Conservation (phyloP, 1,140 invertebrate genomes). For the Philaenus spumarius region DNA sequence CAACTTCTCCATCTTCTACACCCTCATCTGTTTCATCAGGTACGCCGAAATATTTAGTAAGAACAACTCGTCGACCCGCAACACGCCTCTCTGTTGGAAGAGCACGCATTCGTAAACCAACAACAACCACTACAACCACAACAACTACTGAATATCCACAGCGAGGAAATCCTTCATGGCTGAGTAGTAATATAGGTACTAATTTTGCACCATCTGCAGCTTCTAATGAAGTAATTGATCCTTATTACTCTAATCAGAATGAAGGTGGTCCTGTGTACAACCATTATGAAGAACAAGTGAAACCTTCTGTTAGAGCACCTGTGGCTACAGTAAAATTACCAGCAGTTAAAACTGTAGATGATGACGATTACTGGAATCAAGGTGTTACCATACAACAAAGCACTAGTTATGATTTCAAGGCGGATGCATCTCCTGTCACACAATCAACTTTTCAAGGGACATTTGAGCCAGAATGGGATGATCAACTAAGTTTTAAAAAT, state of each 20-base stretch:
- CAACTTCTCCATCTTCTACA: conserved; percentile 16
- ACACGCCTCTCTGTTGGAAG: conserved; percentile 23
- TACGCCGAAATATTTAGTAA: conserved; percentile 20
- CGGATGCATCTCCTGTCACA: conserved; percentile 20
- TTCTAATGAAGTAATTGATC: conserved; percentile 21
- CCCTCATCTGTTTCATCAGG: neutral
- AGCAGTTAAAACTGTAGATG: neutral
- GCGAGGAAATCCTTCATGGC: neutral
- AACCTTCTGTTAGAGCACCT: neutral
- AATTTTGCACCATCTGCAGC: conserved; percentile 22
- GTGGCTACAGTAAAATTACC: conserved; percentile 4
- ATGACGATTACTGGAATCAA: conserved; percentile 29
- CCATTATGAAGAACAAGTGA: neutral
- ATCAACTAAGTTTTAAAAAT: conserved; percentile 11
- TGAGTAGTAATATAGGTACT: neutral
- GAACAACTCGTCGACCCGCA: conserved; percentile 17
- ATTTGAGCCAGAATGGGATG: conserved; percentile 6
- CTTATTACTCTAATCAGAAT: conserved; percentile 3
- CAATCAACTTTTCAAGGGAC: conserved; percentile 6
- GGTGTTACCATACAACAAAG: conserved; percentile 31
- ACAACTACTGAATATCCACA: conserved; percentile 9
- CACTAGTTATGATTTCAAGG: conserved; percentile 26
- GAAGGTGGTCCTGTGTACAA: neutral
- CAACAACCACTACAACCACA: conserved; percentile 23
- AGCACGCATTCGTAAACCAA: conserved; percentile 25